Conservation (phyloP, 2,797 vertebrate genomes). For the Naso thynnoides region DNA sequence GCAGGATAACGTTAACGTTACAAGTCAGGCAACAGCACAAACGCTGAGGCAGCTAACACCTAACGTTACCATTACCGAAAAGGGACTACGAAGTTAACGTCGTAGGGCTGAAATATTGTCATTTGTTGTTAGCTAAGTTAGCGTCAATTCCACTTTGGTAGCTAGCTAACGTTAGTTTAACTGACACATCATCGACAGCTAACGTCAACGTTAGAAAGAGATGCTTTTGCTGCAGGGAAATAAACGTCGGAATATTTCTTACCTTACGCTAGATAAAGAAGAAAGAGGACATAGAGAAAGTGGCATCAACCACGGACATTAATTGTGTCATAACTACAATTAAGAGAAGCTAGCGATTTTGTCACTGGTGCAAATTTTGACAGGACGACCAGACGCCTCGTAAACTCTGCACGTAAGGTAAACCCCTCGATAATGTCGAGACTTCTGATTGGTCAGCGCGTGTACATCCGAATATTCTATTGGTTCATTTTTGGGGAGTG, state of each 20-base stretch:
- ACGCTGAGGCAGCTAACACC: background rate
- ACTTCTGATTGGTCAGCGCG: slow-evolving; percentile 73
- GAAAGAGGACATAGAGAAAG: slow-evolving; percentile 47
- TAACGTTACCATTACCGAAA: fast-evolving
- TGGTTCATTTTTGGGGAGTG: slow-evolving; percentile 52
- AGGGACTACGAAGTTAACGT: background rate
- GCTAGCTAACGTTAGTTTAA: slow-evolving; percentile 29
- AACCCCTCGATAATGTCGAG: slow-evolving; percentile 30
- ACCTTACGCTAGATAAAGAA: slow-evolving; percentile 86
- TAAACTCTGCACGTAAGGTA: slow-evolving; percentile 36
- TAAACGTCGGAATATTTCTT: slow-evolving; percentile 35
- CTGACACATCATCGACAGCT: slow-evolving; percentile 65
- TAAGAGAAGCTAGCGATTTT: background rate
- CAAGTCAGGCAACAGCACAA: no score
- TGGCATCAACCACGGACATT: slow-evolving; percentile 53
- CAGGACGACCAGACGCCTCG: slow-evolving; percentile 17
- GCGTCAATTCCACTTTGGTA: slow-evolving; percentile 1
- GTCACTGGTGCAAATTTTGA: slow-evolving; percentile 34
- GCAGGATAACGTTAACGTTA: no score
- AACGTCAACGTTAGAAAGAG: slow-evolving; percentile 16
- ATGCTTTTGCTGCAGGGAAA: background rate
- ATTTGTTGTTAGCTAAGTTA: background rate
- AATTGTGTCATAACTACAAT: slow-evolving; percentile 69
- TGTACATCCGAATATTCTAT: slow-evolving; percentile 56
- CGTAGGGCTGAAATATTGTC: background rate